Evolutionary conservation across 2,113 vertebrate genomes (phyloP), one percentile per base, ranked within the genome.

Genomic region (Ictidomys tridecemlineatus): DNA sequence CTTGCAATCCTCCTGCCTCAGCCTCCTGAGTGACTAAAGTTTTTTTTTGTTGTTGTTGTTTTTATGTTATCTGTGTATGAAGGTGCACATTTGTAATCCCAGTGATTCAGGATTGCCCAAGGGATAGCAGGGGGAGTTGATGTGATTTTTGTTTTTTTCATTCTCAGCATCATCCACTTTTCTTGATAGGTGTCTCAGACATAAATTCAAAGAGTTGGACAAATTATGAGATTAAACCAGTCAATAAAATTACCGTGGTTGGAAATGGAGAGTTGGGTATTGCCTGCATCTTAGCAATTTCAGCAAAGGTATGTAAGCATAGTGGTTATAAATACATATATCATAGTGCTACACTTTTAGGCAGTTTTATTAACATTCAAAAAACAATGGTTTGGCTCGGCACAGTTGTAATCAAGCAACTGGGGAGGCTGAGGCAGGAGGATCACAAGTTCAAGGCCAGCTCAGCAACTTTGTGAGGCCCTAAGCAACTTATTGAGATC

Each of bases 221-320:
- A 98, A 98, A 98, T 98, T 96, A 95, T 85, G 89, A 93, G 82
- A 98, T 92, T 94, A 98, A 97, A 0, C 92, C 98, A 90, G 96
- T 95, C 77, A 98, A 98, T 88, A 99, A 99, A 98, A 98, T 99
- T 79, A 99, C 99, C 4, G 98, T 99, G 84, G 98, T 99, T 95
- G 99, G 99, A 88, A 99, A 99, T 97, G 99, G 99, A 93, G 99
- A 99, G 89, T 97, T 99, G 86, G 99, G 99, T 58, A 98, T 99
- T 98, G 99, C 99, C 0, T 99, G 99, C 85, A 99, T 99, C 22
- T 97, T 99, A 98, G 99, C 99, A 95, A 98, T 99, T 98, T 98
- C 99, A 98, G 99, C 99, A 83, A 99, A 99, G 99, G 99, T 99
- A 98, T 1, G 30, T 96, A 69, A 93, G 32, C 48, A 34, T 32